These are phyloP conservation scores for Zingel zingel DNA, from an alignment of 2,113 vertebrate genomes.

Conservation along the genomic window DNA sequence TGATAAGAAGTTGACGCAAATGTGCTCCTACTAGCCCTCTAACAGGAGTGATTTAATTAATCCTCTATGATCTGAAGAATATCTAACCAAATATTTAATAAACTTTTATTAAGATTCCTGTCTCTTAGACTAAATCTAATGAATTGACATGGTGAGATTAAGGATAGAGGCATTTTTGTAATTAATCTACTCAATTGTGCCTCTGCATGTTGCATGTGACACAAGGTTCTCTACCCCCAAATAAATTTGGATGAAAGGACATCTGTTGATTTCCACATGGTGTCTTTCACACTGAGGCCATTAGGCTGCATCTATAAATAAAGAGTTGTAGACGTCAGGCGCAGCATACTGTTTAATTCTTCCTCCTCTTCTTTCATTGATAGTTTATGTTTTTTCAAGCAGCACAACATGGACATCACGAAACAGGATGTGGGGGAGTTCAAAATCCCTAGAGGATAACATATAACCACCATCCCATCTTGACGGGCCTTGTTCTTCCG, in stretches of 20 bases:
- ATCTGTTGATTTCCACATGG: constrained; percentile 29
- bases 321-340: constrained; percentile 36
- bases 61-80: constrained; percentile 8
- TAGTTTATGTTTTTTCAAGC: constrained; percentile 35
- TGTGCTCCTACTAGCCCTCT: neutral
- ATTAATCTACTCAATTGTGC: constrained; percentile 10
- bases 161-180: constrained; percentile 22
- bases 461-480: constrained; percentile 41
- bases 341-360: constrained; percentile 17
- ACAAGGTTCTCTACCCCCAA: neutral
- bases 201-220: neutral
- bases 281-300: constrained; percentile 40
- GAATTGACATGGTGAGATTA: neutral
- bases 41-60: constrained; percentile 6
- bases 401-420: constrained; percentile 43
- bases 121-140: neutral
- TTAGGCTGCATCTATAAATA: constrained; percentile 61
- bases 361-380: constrained; percentile 27
- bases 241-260: constrained; percentile 16
- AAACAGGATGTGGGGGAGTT: constrained; percentile 77
- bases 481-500: constrained; percentile 45
- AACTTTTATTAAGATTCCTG: neutral
- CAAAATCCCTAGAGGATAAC: constrained; percentile 46
- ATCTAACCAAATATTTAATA: constrained; percentile 18
- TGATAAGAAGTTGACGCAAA: neutral